phyloP scores from a whole-genome alignment of 2,797 vertebrate species.

The Neosalanx taihuensis region DNA sequence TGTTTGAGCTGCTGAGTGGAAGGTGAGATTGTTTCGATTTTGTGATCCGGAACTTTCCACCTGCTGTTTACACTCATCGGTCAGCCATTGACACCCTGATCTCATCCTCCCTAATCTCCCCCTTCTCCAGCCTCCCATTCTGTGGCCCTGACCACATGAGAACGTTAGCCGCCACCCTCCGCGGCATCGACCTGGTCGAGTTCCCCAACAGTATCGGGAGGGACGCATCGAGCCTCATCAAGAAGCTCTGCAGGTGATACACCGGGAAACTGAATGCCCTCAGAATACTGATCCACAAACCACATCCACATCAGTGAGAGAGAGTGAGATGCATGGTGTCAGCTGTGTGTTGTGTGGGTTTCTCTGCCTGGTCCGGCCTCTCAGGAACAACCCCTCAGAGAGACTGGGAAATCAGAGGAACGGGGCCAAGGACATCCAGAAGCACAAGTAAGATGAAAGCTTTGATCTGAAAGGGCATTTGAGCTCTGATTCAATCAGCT shows the following conservation, averaged over 20 bases:
- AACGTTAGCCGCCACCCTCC: constrained; percentile 60
- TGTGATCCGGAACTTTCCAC: constrained; percentile 6
- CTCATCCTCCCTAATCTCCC: no score
- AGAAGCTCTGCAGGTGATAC: constrained; percentile 74
- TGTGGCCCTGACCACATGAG: constrained; percentile 60
- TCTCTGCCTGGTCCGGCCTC: constrained; percentile 23
- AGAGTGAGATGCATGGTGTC: constrained; percentile 21
- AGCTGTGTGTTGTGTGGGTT: constrained; percentile 25
- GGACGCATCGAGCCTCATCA: constrained; percentile 69
- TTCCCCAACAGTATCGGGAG: constrained; percentile 72
- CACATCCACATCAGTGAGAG: neutral
- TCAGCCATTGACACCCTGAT: neutral
- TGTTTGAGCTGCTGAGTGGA: constrained; percentile 75
- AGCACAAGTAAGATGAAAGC: constrained; percentile 70
- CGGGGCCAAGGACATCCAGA: constrained; percentile 74
- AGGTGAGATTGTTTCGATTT: constrained; percentile 51
- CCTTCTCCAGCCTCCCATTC: constrained; percentile 70
- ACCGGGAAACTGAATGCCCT: neutral
- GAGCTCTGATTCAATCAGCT: neutral
- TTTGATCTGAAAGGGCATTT: neutral
- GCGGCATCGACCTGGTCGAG: constrained; percentile 70
- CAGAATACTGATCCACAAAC: neutral
- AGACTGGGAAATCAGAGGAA: constrained; percentile 71
- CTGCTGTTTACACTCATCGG: neutral
- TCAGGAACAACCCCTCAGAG: constrained; percentile 71